These are phyloP conservation scores for Malurus melanocephalus DNA, from an alignment of 2,113 vertebrate genomes.

Conservation along the genomic window DNA sequence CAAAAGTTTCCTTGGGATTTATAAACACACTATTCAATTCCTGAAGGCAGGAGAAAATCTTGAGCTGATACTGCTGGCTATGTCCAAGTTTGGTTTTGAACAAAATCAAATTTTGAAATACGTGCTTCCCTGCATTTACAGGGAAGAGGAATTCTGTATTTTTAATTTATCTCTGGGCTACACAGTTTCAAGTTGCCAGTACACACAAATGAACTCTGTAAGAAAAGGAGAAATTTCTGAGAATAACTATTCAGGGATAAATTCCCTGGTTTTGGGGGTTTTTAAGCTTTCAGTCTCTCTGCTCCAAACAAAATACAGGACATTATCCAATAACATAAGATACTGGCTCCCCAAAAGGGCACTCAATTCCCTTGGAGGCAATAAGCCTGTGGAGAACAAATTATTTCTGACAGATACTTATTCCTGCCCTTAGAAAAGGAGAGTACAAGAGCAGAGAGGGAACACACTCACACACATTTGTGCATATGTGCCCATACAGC, in stretches of 20 bases:
- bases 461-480: neutral
- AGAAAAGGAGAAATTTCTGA: neutral
- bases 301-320: neutral
- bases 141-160: neutral
- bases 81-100: neutral
- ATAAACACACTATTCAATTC: neutral
- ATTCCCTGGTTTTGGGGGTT: neutral
- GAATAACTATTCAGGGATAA: neutral
- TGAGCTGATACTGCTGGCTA: neutral
- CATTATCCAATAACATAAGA: neutral
- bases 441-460: neutral
- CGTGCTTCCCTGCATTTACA: neutral
- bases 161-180: neutral
- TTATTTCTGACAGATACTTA: constrained; percentile 53
- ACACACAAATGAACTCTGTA: fast-evolving
- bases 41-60: neutral
- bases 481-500: neutral
- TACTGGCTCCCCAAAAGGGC: constrained; percentile 43
- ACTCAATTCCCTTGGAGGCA: constrained; percentile 23
- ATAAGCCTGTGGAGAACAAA: constrained; percentile 21
- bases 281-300: neutral
- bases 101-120: neutral
- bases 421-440: constrained; percentile 15
- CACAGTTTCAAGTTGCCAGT: neutral
- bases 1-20: neutral